Evolutionary conservation across 2,888 invertebrate species (phyloP).

Genomic region (Caenorhabditis imperialis): DNA sequence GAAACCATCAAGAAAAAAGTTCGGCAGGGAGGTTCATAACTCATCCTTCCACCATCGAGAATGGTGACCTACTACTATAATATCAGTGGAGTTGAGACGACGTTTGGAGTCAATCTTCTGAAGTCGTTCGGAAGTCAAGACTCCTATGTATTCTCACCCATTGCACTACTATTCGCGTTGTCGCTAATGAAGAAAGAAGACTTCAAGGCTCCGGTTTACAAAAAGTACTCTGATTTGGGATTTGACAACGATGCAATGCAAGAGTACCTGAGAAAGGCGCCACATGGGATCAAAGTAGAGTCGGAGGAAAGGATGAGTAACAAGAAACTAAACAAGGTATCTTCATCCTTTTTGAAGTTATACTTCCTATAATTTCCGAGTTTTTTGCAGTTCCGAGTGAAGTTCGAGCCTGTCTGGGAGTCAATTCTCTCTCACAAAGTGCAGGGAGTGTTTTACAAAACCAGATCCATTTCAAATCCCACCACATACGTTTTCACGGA

Average conservation of each 20-base stretch:
- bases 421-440: not conserved
- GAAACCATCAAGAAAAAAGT: not conserved
- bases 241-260: not conserved
- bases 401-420: constrained; percentile 22
- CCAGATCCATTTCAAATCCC: not conserved
- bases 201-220: constrained; percentile 1
- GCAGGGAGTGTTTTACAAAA: not conserved
- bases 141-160: constrained; percentile 18
- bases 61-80: constrained; percentile 11
- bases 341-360: too few relatives aligned
- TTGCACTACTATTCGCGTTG: constrained; percentile 13
- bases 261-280: not conserved
- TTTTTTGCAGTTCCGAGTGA: constrained; percentile 14
- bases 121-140: constrained; percentile 4
- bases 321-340: constrained; percentile 23
- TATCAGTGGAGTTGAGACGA: constrained; percentile 20
- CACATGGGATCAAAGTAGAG: constrained; percentile 15
- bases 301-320: constrained; percentile 12
- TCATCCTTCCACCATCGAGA: too few relatives aligned
- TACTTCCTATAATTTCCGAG: not conserved
- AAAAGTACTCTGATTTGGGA: not conserved
- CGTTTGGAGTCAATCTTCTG: constrained; percentile 18
- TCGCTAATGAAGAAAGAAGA: constrained; percentile 10
- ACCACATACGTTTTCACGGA: constrained; percentile 10
- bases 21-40: constrained; percentile 19